Conservation (phyloP, 1,140 invertebrate species). For the Macrocentrus cingulum region DNA sequence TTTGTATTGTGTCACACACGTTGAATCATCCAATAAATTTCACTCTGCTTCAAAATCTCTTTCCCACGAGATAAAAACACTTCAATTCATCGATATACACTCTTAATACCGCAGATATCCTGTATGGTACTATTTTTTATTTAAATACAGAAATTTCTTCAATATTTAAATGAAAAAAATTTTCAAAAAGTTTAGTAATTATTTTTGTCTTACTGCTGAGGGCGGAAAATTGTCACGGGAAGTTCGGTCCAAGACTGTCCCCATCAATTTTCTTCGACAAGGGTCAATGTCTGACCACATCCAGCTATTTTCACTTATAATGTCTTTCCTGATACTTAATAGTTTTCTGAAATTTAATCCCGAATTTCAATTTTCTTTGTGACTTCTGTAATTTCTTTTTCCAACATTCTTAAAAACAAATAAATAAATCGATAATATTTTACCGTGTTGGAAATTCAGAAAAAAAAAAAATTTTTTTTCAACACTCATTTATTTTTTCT, state of each 20-base stretch:
- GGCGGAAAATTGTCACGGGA: no score
- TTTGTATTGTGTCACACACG: slow-evolving; percentile 1
- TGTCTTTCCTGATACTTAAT: neutral
- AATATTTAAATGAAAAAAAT: no score
- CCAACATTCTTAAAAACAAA: no score
- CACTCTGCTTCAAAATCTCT: neutral
- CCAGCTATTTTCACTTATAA: neutral
- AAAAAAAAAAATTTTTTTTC: no score
- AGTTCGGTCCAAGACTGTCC: neutral
- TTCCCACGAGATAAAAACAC: neutral
- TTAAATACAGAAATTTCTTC: no score
- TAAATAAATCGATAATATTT: no score
- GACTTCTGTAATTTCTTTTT: neutral
- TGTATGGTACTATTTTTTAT: no score
- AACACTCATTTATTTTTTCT: no score
- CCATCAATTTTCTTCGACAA: slow-evolving; percentile 1
- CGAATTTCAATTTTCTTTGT: neutral
- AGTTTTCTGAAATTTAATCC: neutral
- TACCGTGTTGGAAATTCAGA: no score
- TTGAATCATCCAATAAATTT: neutral
- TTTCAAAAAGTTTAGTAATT: no score
- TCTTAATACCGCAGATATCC: no score
- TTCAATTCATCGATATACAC: neutral
- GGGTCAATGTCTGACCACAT: neutral
- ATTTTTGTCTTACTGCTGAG: no score